A percentile compares a stretch with the other conserved stretches of the same genome.
These are phyloP conservation scores for Streptopelia turtur DNA, from an alignment of 2,797 vertebrate species.

Conservation along the genomic window DNA sequence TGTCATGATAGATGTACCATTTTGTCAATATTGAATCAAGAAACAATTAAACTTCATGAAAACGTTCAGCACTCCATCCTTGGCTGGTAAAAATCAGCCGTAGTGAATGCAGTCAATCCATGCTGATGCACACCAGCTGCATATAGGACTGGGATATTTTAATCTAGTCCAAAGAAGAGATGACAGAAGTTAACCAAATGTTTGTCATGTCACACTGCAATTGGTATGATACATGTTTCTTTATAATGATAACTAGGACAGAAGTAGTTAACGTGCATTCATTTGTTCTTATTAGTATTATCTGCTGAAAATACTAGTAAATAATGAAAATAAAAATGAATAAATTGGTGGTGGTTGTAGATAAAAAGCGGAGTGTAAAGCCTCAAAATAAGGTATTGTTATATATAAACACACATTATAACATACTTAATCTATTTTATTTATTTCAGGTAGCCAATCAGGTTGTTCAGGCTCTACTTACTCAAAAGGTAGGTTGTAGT, in stretches of 20 bases:
- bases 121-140: not conserved
- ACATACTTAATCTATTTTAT: not conserved
- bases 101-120: not conserved
- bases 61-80: constrained; percentile 47
- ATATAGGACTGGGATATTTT: not conserved
- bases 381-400: not conserved
- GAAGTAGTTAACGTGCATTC: not conserved
- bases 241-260: not conserved
- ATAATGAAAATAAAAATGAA: not conserved
- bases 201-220: not conserved
- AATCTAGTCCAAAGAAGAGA: constrained; percentile 16
- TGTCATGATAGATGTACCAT: constrained; percentile 57
- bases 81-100: not conserved
- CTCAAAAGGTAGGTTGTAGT: constrained; percentile 88
- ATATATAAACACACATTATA: not conserved
- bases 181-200: not conserved
- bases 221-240: not conserved
- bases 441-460: constrained; percentile 91
- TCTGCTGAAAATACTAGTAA: not conserved
- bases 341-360: not conserved
- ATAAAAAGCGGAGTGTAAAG: not conserved
- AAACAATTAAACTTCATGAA: constrained; percentile 76
- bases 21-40: constrained; percentile 78
- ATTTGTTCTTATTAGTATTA: not conserved
- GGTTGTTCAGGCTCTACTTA: constrained; percentile 93